Percentiles rank a stretch among this genome's conserved stretches.
Evolutionary conservation across 2,113 vertebrate species (phyloP).

Genomic region (Platycercus adscitus): DNA sequence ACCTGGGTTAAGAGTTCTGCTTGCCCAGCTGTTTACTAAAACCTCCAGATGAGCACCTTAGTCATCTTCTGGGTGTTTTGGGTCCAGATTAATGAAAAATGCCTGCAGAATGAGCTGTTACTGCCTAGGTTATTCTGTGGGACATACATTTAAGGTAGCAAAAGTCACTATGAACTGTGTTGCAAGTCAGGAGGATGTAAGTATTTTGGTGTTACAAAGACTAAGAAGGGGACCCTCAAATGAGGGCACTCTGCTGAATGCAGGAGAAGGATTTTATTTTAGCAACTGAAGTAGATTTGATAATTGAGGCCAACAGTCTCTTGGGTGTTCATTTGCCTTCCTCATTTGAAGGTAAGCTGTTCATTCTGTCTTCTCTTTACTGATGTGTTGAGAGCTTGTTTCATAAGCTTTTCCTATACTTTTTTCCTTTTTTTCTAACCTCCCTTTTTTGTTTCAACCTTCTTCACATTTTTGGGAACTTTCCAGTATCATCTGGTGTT

Average conservation of each 20-base stretch:
- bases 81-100: background rate
- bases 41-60: background rate
- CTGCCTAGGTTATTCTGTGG: background rate
- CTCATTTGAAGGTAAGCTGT: background rate
- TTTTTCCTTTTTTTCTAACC: background rate
- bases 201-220: background rate
- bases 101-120: background rate
- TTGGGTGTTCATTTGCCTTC: background rate
- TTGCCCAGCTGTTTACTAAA: background rate
- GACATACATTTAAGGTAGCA: background rate
- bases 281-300: background rate
- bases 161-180: background rate
- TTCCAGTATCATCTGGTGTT: background rate
- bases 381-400: background rate
- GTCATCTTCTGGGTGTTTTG: background rate
- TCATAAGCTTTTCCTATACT: background rate
- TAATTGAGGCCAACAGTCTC: slow-evolving; percentile 27
- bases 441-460: background rate
- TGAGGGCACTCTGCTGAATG: slow-evolving; percentile 6
- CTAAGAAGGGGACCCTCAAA: background rate
- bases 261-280: slow-evolving; percentile 29
- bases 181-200: background rate
- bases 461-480: background rate
- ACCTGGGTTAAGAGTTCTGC: background rate
- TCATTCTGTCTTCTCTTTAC: background rate